These are phyloP conservation scores for Himantopus leucocephalus DNA, from an alignment of 2,113 vertebrate genomes.

Conservation along the genomic window DNA sequence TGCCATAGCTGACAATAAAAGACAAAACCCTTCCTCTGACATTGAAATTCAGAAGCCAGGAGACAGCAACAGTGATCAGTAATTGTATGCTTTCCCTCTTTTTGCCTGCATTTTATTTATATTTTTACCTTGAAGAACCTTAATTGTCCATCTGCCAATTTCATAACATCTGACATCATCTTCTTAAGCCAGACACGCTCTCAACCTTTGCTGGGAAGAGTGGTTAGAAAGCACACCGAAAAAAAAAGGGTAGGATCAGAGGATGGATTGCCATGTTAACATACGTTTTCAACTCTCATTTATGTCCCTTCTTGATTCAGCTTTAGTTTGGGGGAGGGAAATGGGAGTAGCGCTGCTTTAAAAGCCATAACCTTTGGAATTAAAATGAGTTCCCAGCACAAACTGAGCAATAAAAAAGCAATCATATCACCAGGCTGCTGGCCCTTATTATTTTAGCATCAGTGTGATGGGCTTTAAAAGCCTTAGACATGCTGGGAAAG, in stretches of 20 bases:
- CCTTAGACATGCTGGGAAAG: constrained; percentile 69
- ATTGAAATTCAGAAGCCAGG: not conserved
- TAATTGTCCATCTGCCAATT: not conserved
- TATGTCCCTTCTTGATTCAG: constrained; percentile 10
- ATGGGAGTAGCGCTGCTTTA: constrained; percentile 21
- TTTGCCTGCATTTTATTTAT: not conserved
- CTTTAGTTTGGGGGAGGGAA: constrained; percentile 31
- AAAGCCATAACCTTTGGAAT: constrained; percentile 69
- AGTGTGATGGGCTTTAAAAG: constrained; percentile 72
- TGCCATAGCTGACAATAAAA: not conserved
- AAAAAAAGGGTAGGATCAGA: not conserved
- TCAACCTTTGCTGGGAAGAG: not conserved
- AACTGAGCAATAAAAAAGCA: constrained; percentile 69
- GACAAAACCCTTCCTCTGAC: not conserved
- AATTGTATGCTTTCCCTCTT: not conserved
- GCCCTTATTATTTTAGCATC: constrained; percentile 75
- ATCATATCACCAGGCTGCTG: constrained; percentile 66
- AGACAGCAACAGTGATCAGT: not conserved
- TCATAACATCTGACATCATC: not conserved
- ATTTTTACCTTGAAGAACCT: constrained; percentile 4
- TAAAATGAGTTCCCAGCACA: constrained; percentile 41
- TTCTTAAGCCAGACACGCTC: not conserved
- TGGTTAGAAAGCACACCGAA: not conserved
- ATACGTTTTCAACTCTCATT: constrained; percentile 20
- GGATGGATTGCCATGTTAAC: not conserved